These are phyloP conservation scores for Clarias platycephalus DNA, from an alignment of 2,797 vertebrate genomes.

Conservation along the genomic window DNA sequence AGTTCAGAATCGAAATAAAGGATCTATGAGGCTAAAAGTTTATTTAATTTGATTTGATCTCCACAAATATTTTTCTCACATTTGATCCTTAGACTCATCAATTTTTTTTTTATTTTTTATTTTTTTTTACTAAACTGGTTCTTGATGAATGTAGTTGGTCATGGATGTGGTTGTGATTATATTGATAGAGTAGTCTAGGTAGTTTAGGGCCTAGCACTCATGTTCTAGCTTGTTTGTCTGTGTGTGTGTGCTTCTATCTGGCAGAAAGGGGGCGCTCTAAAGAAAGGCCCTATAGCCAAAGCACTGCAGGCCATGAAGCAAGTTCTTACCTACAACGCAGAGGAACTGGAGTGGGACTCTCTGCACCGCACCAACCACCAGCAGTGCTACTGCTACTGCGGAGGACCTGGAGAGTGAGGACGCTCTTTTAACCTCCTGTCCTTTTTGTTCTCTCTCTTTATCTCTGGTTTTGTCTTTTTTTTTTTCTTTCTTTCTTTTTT, in stretches of 20 bases:
- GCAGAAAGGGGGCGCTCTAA: conserved; percentile 94
- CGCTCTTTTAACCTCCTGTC: not conserved
- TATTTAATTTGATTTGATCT: not conserved
- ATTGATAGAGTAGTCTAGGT: not conserved
- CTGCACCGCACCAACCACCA: conserved; percentile 94
- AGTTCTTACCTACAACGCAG: conserved; percentile 85
- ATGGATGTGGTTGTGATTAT: not conserved
- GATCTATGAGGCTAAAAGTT: not conserved
- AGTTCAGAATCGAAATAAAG: not conserved
- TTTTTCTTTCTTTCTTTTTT: not conserved
- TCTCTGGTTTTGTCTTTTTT: not conserved
- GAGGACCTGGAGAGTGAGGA: conserved; percentile 93
- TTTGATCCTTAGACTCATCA: not conserved
- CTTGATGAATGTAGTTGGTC: not conserved
- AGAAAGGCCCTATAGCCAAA: conserved; percentile 88
- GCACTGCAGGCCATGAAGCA: conserved; percentile 90
- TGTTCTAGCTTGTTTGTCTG: conserved; percentile 4
- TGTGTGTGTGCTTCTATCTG: not conserved
- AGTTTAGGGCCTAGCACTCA: not conserved
- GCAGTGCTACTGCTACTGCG: conserved; percentile 97
- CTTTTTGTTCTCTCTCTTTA: not conserved
- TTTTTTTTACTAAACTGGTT: not conserved
- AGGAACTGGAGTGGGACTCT: conserved; percentile 91
- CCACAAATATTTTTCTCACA: not conserved
- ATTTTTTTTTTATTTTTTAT: too few relatives aligned